A percentile compares a stretch with the other conserved stretches of the same genome.
Evolutionary conservation across 2,113 vertebrate species (phyloP).

Genomic region (human (Homo sapiens)): DNA sequence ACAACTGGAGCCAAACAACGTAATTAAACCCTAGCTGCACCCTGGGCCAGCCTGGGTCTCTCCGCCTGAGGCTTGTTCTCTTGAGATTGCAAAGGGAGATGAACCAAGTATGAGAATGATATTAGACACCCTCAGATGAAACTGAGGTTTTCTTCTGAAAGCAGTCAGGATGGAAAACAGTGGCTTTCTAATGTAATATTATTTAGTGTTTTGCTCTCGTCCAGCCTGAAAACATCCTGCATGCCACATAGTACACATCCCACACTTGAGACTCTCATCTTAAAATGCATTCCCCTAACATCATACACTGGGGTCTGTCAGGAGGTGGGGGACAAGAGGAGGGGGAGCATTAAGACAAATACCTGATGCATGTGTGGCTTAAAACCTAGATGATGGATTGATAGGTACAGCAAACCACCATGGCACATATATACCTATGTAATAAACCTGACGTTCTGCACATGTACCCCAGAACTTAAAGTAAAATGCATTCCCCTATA

Average conservation of each 20-base stretch:
- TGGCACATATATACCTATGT: too few species aligned
- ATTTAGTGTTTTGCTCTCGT: not conserved
- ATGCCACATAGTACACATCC: not conserved
- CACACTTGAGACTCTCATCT: not conserved
- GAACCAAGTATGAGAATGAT: not conserved
- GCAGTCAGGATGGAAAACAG: not conserved
- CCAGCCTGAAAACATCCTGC: not conserved
- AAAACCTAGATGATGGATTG: too few species aligned
- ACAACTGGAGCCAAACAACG: not conserved
- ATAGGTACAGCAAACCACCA: too few species aligned
- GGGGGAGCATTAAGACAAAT: too few species aligned
- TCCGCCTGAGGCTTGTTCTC: not conserved
- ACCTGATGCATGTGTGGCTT: too few species aligned
- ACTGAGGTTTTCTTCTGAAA: not conserved
- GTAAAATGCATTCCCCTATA: not conserved
- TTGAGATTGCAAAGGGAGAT: not conserved
- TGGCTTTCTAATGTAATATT: not conserved
- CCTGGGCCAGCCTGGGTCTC: not conserved
- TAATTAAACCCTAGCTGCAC: conserved; percentile 2
- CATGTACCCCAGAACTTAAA: too few species aligned
- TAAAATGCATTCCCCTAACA: not conserved
- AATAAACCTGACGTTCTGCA: too few species aligned
- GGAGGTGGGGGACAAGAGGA: too few species aligned
- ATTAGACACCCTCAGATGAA: not conserved
- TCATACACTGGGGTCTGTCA: too few species aligned